phyloP scores from a whole-genome alignment of 2,797 vertebrate genomes.

The Sitta carolinensis region DNA sequence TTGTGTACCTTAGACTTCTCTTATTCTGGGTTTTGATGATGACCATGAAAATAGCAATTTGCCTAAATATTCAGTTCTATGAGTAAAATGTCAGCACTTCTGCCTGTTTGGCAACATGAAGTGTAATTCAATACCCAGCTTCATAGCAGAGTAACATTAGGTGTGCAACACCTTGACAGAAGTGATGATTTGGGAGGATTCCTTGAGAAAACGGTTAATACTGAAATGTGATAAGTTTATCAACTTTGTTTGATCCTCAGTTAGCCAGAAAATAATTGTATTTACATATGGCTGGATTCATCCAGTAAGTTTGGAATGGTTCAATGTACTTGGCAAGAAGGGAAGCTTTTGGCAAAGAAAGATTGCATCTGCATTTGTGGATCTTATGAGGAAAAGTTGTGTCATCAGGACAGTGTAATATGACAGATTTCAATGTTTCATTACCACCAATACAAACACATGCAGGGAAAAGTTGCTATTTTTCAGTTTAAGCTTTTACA shows the following conservation, averaged over 20 bases:
- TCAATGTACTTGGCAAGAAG: not conserved
- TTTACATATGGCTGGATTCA: not conserved
- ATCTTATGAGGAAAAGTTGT: slow-evolving; percentile 34
- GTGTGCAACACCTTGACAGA: not conserved
- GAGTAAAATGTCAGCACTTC: not conserved
- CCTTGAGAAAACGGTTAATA: not conserved
- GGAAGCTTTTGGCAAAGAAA: not conserved
- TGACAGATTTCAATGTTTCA: not conserved
- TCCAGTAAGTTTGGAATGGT: not conserved
- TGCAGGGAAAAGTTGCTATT: not conserved
- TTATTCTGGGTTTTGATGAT: not conserved
- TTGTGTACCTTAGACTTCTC: not conserved
- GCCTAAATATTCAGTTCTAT: not conserved
- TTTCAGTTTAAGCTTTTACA: not conserved
- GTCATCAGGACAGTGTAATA: not conserved
- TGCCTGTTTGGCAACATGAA: not conserved
- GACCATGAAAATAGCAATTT: not conserved
- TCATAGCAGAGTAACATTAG: not conserved
- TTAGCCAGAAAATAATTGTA: not conserved
- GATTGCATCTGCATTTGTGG: not conserved
- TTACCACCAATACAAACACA: not conserved
- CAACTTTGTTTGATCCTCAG: not conserved
- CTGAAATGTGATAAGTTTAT: not conserved
- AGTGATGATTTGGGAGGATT: not conserved
- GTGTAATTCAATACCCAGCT: not conserved